Evolutionary conservation across 2,888 invertebrate genomes (phyloP), one percentile per base, ranked within the genome.

Genomic region (Psylliodes chrysocephalus): DNA sequence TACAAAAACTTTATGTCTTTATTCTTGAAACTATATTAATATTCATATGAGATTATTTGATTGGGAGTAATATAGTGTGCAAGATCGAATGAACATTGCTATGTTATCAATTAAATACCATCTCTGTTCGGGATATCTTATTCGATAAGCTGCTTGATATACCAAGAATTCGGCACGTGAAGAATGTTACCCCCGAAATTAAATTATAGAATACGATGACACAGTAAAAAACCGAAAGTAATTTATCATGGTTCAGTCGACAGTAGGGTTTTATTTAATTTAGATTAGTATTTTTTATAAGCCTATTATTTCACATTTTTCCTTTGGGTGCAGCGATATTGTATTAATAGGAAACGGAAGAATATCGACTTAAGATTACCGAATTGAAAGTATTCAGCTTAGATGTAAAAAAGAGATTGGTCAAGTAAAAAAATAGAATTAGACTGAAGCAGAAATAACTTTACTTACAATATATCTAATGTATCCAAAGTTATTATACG

Each of bases 11-110:
- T 8, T 28, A 59, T 28, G 49, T 59, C 59, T 59, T 51, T 25
- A 59, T 59, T 59, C 22, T 49, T 28, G 28, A 49, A 49, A 38
- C 15, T 15, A 40, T 59, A 59, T 59, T 59, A 49, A 59, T 59
- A 59, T 49, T 53, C 59, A 59, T 59, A 49, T 40, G 19, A 55
- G 46, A 44, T 44, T 19, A 49, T 49, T 60, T 52, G 59, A 60
- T 46, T 49, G 54, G 60, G 46, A 56, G 55, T 60, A 63, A 60
- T 55, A 55, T 42, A 55, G 54, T 49, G 51, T 40, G 55, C 49
- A 54, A 56, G 60, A 60, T 62, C 60, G 60, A 38, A 63, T 60
- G 66, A 63, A 46, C 63, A 46, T 59, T 47, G 62, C 57, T 59
- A 62, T 55, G 65, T 62, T 59, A 66, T 66, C 62, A 35, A 14